phyloP scores from a whole-genome alignment of 2,113 vertebrate genomes.

The Martes martes region DNA sequence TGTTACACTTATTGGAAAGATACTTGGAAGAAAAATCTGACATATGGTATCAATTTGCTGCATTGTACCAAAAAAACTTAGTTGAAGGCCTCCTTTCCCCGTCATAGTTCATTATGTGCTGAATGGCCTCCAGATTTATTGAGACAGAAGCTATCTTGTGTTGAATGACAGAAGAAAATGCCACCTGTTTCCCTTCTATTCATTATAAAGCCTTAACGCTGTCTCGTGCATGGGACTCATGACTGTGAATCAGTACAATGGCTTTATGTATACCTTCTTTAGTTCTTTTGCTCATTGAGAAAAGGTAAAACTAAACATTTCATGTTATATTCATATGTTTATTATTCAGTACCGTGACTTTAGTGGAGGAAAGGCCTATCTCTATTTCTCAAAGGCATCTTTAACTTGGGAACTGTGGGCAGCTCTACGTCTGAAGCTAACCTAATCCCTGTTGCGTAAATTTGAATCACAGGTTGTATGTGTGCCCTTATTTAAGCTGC shows the following conservation, averaged over 20 bases:
- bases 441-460: background rate
- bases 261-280: background rate
- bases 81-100: constrained; percentile 2
- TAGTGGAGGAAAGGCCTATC: background rate
- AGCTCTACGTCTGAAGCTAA: background rate
- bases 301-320: background rate
- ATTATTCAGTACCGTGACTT: background rate
- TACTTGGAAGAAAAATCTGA: constrained; percentile 18
- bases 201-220: background rate
- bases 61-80: background rate
- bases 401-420: background rate
- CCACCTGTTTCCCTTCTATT: constrained; percentile 12
- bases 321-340: background rate
- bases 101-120: background rate
- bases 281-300: constrained; percentile 7
- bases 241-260: background rate
- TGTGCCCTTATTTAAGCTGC: background rate
- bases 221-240: background rate
- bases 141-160: background rate
- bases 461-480: background rate
- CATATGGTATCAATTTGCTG: background rate
- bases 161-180: constrained; percentile 14
- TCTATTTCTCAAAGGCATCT: background rate
- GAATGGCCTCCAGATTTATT: background rate
- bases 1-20: constrained; percentile 22